These are phyloP conservation scores for Istiophorus platypterus DNA, from an alignment of 2,113 vertebrate species.

Conservation along the genomic window DNA sequence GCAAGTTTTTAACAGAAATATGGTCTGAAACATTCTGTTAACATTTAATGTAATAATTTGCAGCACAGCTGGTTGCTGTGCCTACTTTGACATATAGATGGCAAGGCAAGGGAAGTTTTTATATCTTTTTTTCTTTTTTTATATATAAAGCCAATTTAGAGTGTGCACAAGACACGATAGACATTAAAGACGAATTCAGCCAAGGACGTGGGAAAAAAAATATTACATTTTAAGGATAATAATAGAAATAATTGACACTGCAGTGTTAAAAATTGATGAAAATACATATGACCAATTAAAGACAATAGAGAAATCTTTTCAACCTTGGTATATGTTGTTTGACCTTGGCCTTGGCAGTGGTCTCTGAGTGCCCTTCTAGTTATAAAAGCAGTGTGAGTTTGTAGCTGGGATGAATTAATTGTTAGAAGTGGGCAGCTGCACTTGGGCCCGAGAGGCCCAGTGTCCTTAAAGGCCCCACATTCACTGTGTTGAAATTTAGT, in stretches of 20 bases:
- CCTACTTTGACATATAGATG: neutral
- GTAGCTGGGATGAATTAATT: slow-evolving; percentile 10
- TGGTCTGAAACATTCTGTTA: neutral
- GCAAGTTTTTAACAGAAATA: slow-evolving; percentile 14
- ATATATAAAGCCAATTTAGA: neutral
- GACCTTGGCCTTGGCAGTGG: no score
- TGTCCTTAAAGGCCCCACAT: slow-evolving; percentile 4
- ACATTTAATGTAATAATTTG: slow-evolving; percentile 1
- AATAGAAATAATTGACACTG: neutral
- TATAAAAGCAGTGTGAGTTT: slow-evolving; percentile 3
- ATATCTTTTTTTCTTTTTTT: neutral
- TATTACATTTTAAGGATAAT: neutral
- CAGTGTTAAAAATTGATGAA: neutral
- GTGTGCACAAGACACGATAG: neutral
- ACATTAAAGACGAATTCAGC: slow-evolving; percentile 5
- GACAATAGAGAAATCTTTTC: neutral
- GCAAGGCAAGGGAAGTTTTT: neutral
- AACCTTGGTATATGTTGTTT: no score
- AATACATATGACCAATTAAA: neutral
- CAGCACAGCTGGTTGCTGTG: slow-evolving; percentile 13
- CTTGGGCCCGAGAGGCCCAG: neutral
- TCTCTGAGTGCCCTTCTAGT: no score
- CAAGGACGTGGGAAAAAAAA: neutral
- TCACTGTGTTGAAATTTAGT: slow-evolving; percentile 12
- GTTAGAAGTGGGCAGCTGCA: slow-evolving; percentile 20